A percentile compares a stretch with the other conserved stretches of the same genome.
Evolutionary conservation across 1,140 invertebrate species (phyloP).

Genomic region (Lutraria rhynchaena): DNA sequence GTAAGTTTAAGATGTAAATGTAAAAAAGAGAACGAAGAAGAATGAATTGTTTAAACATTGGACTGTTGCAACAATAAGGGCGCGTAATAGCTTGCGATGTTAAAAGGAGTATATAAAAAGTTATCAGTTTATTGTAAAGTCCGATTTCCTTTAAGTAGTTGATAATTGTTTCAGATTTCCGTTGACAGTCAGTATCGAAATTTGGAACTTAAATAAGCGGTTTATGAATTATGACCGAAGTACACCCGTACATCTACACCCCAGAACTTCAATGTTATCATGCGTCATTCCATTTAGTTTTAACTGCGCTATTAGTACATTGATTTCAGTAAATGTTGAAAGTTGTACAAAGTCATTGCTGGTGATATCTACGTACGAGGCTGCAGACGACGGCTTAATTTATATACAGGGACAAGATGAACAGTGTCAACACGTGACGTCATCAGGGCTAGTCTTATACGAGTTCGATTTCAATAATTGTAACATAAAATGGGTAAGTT

Average conservation of each 20-base stretch:
- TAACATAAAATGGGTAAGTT: slow-evolving; percentile 60
- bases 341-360: slow-evolving; percentile 45
- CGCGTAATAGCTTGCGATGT: too few relatives aligned
- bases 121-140: too few relatives aligned
- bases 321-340: slow-evolving; percentile 41
- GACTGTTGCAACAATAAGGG: too few relatives aligned
- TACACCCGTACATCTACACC: background rate
- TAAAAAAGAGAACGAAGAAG: too few relatives aligned
- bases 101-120: too few relatives aligned
- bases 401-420: slow-evolving; percentile 46
- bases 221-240: background rate
- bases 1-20: too few relatives aligned
- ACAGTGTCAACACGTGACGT: slow-evolving; percentile 32
- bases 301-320: background rate
- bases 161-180: background rate
- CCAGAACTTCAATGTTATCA: background rate
- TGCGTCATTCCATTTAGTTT: background rate
- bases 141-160: too few relatives aligned
- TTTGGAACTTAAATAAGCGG: background rate
- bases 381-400: slow-evolving; percentile 23
- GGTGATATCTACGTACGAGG: slow-evolving; percentile 32
- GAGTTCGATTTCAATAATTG: slow-evolving; percentile 59
- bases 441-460: slow-evolving; percentile 22
- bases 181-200: background rate
- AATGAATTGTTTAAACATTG: too few relatives aligned